Evolutionary conservation across 2,888 invertebrate species (phyloP).

Genomic region (Agonopterix heracliana): DNA sequence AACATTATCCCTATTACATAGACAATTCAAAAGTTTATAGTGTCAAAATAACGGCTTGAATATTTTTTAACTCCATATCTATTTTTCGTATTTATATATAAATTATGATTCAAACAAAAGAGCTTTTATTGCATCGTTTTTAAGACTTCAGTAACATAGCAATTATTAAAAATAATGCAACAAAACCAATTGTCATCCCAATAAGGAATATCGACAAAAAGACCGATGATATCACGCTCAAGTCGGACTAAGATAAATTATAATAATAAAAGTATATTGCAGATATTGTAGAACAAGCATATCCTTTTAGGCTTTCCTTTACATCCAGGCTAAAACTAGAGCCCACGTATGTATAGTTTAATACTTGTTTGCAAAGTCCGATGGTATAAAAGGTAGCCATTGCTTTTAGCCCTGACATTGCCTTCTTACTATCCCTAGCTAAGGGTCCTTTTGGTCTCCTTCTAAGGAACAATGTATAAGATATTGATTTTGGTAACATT

Average conservation of each 20-base stretch:
- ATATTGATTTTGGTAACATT: constrained; percentile 29
- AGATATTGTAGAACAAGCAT: constrained; percentile 37
- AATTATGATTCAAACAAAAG: too few species aligned
- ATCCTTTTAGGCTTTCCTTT: constrained; percentile 63
- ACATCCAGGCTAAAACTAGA: constrained; percentile 59
- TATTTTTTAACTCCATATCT: too few species aligned
- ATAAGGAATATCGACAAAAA: too few species aligned
- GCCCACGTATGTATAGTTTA: constrained; percentile 56
- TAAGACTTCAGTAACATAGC: too few species aligned
- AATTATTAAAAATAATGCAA: too few species aligned
- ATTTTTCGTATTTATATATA: too few species aligned
- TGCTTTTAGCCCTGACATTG: constrained; percentile 68
- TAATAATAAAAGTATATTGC: neutral
- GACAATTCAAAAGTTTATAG: too few species aligned
- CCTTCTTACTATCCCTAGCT: constrained; percentile 37
- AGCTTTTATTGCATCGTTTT: too few species aligned
- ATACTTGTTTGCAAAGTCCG: constrained; percentile 54
- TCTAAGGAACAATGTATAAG: constrained; percentile 36
- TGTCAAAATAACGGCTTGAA: too few species aligned
- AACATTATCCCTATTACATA: too few species aligned
- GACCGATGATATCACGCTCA: too few species aligned
- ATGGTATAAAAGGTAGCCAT: constrained; percentile 66
- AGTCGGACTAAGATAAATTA: neutral
- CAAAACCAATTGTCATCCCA: too few species aligned
- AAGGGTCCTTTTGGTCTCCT: constrained; percentile 14